Conservation (phyloP, 2,888 invertebrate species). For the Cryptocephalus moraei region DNA sequence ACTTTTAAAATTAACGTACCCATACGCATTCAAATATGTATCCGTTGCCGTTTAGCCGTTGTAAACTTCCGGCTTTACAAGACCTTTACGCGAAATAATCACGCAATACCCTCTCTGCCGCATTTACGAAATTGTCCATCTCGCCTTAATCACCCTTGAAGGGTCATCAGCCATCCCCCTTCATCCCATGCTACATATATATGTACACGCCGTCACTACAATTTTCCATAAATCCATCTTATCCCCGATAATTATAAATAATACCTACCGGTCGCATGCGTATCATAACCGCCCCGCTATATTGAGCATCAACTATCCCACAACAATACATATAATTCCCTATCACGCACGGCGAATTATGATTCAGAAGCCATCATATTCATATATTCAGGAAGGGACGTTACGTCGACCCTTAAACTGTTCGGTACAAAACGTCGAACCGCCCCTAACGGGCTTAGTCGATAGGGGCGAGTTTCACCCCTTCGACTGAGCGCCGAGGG, state of each 20-base stretch:
- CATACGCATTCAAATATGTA: too few relatives aligned
- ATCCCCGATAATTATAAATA: constrained; percentile 8
- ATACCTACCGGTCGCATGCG: constrained; percentile 14
- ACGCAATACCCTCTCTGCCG: too few relatives aligned
- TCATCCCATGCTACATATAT: too few relatives aligned
- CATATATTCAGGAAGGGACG: constrained; percentile 25
- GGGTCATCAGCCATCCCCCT: too few relatives aligned
- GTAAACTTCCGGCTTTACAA: too few relatives aligned
- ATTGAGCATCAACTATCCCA: constrained; percentile 7
- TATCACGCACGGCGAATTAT: constrained; percentile 30
- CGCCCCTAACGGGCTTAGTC: neutral
- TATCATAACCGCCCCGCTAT: constrained; percentile 11
- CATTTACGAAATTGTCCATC: too few relatives aligned
- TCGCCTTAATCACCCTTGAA: too few relatives aligned
- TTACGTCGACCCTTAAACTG: constrained; percentile 2
- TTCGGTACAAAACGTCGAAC: neutral
- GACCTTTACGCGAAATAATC: too few relatives aligned
- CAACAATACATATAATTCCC: constrained; percentile 29
- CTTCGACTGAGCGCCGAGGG: neutral
- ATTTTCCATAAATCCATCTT: constrained; percentile 5
- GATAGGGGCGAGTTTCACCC: neutral
- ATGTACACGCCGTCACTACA: constrained; percentile 3
- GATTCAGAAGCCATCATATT: constrained; percentile 31
- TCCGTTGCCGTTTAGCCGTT: too few relatives aligned
- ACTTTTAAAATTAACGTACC: too few relatives aligned